Conservation (phyloP, 2,113 vertebrate genomes). For the Chionomys nivalis region DNA sequence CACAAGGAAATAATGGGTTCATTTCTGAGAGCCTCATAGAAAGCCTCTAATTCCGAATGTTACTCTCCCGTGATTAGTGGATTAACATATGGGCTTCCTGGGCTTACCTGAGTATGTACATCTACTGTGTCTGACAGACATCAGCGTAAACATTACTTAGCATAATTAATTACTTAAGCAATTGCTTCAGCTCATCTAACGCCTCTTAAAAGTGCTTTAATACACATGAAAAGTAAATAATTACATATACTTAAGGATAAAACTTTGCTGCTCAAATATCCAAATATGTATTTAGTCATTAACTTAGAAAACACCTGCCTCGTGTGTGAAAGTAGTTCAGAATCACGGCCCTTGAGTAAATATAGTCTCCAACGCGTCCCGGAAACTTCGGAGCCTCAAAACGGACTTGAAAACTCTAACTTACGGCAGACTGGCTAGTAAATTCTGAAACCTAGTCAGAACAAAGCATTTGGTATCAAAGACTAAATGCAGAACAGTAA, state of each 20-base stretch:
- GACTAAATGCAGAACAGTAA: conserved; percentile 23
- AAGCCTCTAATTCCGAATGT: conserved; percentile 40
- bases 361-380: background rate
- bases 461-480: conserved; percentile 29
- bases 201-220: conserved; percentile 46
- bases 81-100: conserved; percentile 16
- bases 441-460: conserved; percentile 31
- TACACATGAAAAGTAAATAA: conserved; percentile 40
- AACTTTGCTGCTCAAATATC: conserved; percentile 14
- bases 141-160: background rate
- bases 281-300: conserved; percentile 7
- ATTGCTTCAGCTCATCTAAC: conserved; percentile 29
- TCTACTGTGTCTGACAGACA: background rate
- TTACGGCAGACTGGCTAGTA: background rate
- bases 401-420: conserved; percentile 3
- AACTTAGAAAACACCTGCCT: conserved; percentile 39
- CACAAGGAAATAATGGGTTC: conserved; percentile 25
- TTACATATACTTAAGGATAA: background rate
- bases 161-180: background rate
- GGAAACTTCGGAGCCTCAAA: conserved; percentile 4
- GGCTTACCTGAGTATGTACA: background rate
- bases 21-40: conserved; percentile 6
- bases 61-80: background rate
- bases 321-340: conserved; percentile 15
- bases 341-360: background rate